A percentile compares a stretch with the other conserved stretches of the same genome.
Conservation (phyloP, 1,140 invertebrate species). For the Anoplophora glabripennis region DNA sequence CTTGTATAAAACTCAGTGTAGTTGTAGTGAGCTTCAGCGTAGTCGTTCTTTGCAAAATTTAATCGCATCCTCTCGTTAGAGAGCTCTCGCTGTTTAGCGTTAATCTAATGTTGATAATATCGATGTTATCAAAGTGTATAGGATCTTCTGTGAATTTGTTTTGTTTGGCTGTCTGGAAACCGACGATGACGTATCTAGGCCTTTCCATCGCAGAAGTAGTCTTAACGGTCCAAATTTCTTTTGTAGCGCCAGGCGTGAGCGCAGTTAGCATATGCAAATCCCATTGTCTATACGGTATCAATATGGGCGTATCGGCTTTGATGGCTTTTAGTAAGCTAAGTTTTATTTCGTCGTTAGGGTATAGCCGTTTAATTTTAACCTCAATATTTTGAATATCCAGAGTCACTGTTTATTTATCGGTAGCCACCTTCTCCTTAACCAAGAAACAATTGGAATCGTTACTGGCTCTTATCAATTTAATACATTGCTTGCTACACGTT, state of each 20-base stretch:
- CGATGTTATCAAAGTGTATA: conserved; percentile 12
- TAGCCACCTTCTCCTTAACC: neutral
- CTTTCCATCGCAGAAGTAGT: conserved; percentile 10
- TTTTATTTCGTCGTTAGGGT: conserved; percentile 12
- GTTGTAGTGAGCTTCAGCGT: conserved; percentile 11
- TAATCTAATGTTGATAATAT: conserved; percentile 9
- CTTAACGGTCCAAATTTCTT: conserved; percentile 17
- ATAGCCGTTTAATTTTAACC: conserved; percentile 12
- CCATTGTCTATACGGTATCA: conserved; percentile 19
- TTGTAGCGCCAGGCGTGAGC: conserved; percentile 1
- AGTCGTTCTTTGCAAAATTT: conserved; percentile 9
- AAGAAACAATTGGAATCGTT: conserved; percentile 15
- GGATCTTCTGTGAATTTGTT: neutral
- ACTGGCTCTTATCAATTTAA: conserved; percentile 10
- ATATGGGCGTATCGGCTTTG: conserved; percentile 14
- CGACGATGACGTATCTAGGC: conserved; percentile 14
- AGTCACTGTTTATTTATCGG: neutral
- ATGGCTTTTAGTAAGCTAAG: conserved; percentile 16
- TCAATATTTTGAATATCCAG: conserved; percentile 3
- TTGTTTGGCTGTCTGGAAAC: conserved; percentile 10
- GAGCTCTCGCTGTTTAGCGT: conserved; percentile 9
- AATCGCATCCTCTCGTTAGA: conserved; percentile 8
- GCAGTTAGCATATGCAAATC: conserved; percentile 11
- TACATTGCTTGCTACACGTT: conserved; percentile 3
- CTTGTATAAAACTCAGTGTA: conserved; percentile 13